phyloP scores from a whole-genome alignment of 2,113 vertebrate genomes.

The crab-eating macaque (Macaca fascicularis) region T2T-MFA8v1.1 NC_088379.1:16968001-16968500 shows the following conservation, averaged over 20 bases:
- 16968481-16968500: neutral
- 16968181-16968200: too few relatives aligned
- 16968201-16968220: too few relatives aligned
- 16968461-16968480: neutral
- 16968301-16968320: neutral
- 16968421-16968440: neutral
- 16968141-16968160: neutral
- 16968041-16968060: too few relatives aligned
- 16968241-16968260: too few relatives aligned
- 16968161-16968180: too few relatives aligned
- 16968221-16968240: too few relatives aligned
- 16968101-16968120: neutral
- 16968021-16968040: too few relatives aligned
- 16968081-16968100: neutral
- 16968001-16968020: too few relatives aligned
- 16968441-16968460: neutral
- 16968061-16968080: neutral
- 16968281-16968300: neutral
- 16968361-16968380: neutral
- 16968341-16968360: neutral
- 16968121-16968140: neutral
- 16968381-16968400: neutral
- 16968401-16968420: neutral
- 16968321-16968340: neutral
- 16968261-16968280: too few relatives aligned